Evolutionary conservation across 2,888 invertebrate species (phyloP).

Genomic region (Colostygia pectinataria): DNA sequence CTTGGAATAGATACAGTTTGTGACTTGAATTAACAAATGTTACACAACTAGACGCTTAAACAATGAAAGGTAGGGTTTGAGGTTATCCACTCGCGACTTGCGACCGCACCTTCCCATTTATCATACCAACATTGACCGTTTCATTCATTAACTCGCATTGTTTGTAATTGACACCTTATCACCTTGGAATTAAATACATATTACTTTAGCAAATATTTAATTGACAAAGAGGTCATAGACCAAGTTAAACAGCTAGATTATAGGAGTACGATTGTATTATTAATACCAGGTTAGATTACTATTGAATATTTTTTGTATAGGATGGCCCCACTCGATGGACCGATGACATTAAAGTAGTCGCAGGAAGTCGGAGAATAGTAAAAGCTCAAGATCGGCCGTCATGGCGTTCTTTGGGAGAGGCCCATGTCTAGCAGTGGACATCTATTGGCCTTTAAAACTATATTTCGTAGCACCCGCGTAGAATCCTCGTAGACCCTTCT

Average conservation of each 20-base stretch:
- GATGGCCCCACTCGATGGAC: no score
- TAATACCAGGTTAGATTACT: no score
- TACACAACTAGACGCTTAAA: no score
- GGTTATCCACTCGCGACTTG: constrained; percentile 67
- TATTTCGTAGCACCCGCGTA: background rate
- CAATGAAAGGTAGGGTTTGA: constrained; percentile 31
- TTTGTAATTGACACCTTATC: constrained; percentile 63
- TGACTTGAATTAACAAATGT: no score
- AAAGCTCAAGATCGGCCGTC: no score
- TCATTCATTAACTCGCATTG: constrained; percentile 59
- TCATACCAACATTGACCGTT: constrained; percentile 59
- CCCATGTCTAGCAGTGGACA: no score
- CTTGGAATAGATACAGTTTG: background rate
- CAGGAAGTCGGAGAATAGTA: no score
- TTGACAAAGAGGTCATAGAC: constrained; percentile 25
- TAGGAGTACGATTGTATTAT: background rate
- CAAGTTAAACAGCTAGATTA: background rate
- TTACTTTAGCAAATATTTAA: constrained; percentile 50
- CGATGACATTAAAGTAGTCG: no score
- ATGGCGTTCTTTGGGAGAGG: no score
- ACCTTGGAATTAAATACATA: constrained; percentile 51
- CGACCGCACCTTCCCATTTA: constrained; percentile 68
- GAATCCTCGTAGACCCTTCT: no score
- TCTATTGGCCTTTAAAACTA: no score
- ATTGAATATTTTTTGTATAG: no score